Evolutionary conservation across 2,797 vertebrate genomes (phyloP).

Genomic region (Remorina albescens): DNA sequence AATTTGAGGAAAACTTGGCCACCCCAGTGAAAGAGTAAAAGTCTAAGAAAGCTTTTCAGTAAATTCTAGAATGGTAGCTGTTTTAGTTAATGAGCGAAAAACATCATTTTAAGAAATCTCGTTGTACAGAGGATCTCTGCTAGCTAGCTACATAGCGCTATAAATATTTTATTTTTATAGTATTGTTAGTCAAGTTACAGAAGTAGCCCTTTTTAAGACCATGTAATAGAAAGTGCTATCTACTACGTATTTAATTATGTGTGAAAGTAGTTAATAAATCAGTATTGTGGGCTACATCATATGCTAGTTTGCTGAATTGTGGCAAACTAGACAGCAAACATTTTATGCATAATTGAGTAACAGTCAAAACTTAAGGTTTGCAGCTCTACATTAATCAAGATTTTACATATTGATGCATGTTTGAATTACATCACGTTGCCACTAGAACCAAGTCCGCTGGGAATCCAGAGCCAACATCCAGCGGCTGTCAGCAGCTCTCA

Average conservation of each 20-base stretch:
- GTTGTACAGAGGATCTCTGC: not conserved
- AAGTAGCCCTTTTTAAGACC: not conserved
- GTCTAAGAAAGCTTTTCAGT: not conserved
- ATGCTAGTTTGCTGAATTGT: not conserved
- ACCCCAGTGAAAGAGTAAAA: not conserved
- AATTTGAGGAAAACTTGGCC: not conserved
- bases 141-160: not conserved
- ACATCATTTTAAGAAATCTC: not conserved
- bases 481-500: not conserved
- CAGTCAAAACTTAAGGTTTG: not conserved
- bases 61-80: not conserved
- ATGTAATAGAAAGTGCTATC: not conserved
- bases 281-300: not conserved
- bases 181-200: not conserved
- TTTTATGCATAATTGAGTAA: not conserved
- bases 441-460: not conserved
- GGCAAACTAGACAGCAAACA: not conserved
- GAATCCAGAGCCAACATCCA: conserved; percentile 13
- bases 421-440: conserved; percentile 3
- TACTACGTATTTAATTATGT: not conserved
- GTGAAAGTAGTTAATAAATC: not conserved
- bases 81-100: not conserved
- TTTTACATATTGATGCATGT: not conserved
- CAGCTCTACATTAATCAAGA: not conserved
- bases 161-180: not conserved